Evolutionary conservation across 2,797 vertebrate species (phyloP), one percentile per base, ranked within the genome.

Genomic region (Schizothorax lantsangensis): DNA sequence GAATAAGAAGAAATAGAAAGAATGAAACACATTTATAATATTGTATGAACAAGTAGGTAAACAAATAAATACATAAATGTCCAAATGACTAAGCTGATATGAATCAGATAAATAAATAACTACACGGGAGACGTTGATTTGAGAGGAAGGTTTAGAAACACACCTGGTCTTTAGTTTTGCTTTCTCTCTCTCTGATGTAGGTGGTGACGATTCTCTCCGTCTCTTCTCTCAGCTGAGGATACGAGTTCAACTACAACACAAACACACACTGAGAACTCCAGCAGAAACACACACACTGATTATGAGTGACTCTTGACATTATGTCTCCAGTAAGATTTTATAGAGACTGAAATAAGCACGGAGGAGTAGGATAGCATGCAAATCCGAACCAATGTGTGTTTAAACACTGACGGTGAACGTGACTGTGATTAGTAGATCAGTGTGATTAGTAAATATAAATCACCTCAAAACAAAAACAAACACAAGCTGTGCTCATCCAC

Each of bases 231-330:
- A 84, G 33, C 10, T 0, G 57, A 78, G 83, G 83, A 30, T 84
- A 84, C 2, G 83, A 84, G 83, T 78, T 84, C 73, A 84, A 52
- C 83, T 84, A 40, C 23, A 73, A 72, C 66, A 79, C 15, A 62
- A 89, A 75, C 33, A 82, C 30, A 75, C 71, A 17, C 15, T 52
- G 8, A 43, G 40, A 43, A 9, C 40, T 9, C 8, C 0, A 82
- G 40, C 14, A 89, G 71, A 84, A 52, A 57, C 38, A 59, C 33
- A 47, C 49, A 3, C 26, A 57, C 9, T 8, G 52, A 54, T 54
- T 54, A 54, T 14, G 45, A 47, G 4, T 57, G 52, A 23, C 2
- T 0, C 52, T 9, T 8, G 54, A 10, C 36, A 45, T 43, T 1
- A 3, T 14, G 26, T 33, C 45, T 33, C 64, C 45, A 21, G 47